These are phyloP conservation scores for Azorinus chamasolen DNA, from an alignment of 2,888 invertebrate genomes.

Conservation along the genomic window DNA sequence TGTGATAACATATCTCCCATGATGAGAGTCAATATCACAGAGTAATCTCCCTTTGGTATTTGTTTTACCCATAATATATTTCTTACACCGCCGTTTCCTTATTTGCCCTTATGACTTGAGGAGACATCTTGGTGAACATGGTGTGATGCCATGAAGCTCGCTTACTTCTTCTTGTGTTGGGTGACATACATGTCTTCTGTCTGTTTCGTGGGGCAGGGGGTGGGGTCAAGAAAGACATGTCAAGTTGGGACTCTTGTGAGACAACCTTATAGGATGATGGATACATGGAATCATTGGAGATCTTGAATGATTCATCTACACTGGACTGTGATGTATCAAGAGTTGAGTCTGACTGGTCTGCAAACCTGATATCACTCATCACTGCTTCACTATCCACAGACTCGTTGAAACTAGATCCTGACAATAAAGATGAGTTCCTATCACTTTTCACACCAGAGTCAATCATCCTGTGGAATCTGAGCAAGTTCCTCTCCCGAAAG, in stretches of 20 bases:
- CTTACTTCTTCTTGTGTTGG: conserved; percentile 59
- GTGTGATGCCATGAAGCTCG: conserved; percentile 73
- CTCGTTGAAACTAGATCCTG: conserved; percentile 38
- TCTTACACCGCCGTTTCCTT: conserved; percentile 63
- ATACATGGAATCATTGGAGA: conserved; percentile 60
- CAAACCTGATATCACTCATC: conserved; percentile 39
- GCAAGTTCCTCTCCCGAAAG: conserved; percentile 57
- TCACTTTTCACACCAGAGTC: conserved; percentile 47
- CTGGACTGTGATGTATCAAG: conserved; percentile 31
- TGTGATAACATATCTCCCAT: conserved; percentile 49
- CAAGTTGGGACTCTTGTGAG: conserved; percentile 43
- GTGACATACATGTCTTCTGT: conserved; percentile 55
- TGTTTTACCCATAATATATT: not conserved
- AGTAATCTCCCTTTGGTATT: conserved; percentile 22
- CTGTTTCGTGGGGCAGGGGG: conserved; percentile 40
- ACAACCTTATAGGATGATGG: conserved; percentile 56
- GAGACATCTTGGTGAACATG: conserved; percentile 64
- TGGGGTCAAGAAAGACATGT: conserved; percentile 55
- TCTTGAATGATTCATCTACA: conserved; percentile 61
- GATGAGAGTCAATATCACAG: conserved; percentile 2
- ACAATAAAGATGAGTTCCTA: conserved; percentile 40
- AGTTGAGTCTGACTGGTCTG: conserved; percentile 28
- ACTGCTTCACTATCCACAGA: conserved; percentile 22
- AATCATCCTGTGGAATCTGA: conserved; percentile 51
- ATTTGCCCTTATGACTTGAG: conserved; percentile 49